A percentile compares a stretch with the other conserved stretches of the same genome.
Evolutionary conservation across 2,113 vertebrate genomes (phyloP).

Genomic region (Redunca redunca): DNA sequence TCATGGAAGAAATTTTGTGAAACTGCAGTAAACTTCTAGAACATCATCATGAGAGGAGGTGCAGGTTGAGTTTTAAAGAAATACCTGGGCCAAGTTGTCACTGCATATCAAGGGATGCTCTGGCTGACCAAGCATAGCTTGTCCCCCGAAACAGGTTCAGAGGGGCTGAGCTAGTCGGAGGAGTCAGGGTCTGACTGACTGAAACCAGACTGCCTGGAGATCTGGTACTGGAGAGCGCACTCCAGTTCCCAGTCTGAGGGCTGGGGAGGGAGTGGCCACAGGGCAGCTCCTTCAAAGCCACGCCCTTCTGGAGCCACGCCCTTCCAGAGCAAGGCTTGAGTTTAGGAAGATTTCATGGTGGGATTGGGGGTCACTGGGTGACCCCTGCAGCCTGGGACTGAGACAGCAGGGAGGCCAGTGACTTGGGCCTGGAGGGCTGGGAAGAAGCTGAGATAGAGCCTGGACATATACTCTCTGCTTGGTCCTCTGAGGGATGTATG

Average conservation of each 20-base stretch:
- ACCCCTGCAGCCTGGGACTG: neutral
- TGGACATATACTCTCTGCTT: neutral
- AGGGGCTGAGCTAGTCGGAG: neutral
- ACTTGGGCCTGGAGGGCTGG: neutral
- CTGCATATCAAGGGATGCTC: neutral
- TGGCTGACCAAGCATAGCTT: neutral
- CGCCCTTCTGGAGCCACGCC: accelerated
- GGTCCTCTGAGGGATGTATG: neutral
- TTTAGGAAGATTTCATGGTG: neutral
- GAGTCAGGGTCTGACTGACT: neutral
- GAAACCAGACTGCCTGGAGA: neutral
- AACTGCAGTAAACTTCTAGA: neutral
- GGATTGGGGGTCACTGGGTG: neutral
- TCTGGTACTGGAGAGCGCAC: neutral
- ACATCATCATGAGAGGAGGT: neutral
- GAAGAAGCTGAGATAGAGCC: neutral
- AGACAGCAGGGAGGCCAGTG: neutral
- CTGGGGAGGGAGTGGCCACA: accelerated
- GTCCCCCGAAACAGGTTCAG: neutral
- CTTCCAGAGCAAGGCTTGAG: neutral
- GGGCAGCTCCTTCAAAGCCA: neutral
- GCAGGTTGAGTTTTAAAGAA: neutral
- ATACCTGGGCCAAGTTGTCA: neutral
- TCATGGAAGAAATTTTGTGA: neutral
- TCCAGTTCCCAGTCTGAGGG: neutral